Percentiles rank a stretch among this genome's conserved stretches.
Evolutionary conservation across 2,797 vertebrate species (phyloP).

Genomic region (Acanthurus tractus): DNA sequence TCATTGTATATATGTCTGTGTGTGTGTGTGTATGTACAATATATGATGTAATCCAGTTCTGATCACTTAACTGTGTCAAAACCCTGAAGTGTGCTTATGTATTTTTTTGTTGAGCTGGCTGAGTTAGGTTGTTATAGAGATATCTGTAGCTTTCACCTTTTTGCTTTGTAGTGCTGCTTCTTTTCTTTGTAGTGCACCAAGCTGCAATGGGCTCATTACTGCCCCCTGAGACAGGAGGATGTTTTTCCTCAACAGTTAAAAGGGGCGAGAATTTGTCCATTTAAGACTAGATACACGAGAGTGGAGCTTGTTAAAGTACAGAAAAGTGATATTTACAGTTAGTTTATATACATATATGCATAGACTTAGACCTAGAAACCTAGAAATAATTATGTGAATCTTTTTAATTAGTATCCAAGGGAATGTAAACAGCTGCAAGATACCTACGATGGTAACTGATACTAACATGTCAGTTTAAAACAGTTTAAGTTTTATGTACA

Average conservation of each 20-base stretch:
- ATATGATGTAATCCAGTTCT: conserved; percentile 59
- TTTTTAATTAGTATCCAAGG: too few relatives aligned
- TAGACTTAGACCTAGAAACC: too few relatives aligned
- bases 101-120: not conserved
- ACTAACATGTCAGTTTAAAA: too few relatives aligned
- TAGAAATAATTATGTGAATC: too few relatives aligned
- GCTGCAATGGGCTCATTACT: not conserved
- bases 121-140: not conserved
- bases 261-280: not conserved
- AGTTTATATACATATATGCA: too few relatives aligned
- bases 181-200: not conserved
- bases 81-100: not conserved
- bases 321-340: too few relatives aligned
- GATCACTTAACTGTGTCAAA: not conserved
- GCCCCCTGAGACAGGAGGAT: not conserved
- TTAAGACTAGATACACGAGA: not conserved
- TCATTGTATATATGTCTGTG: conserved; percentile 69
- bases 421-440: too few relatives aligned
- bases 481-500: too few relatives aligned
- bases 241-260: not conserved
- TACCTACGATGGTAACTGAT: too few relatives aligned
- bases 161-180: not conserved
- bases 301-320: too few relatives aligned
- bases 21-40: conserved; percentile 77
- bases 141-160: not conserved